Evolutionary conservation across 2,797 vertebrate species (phyloP).

Genomic region (Myiotriccus ornatus): DNA sequence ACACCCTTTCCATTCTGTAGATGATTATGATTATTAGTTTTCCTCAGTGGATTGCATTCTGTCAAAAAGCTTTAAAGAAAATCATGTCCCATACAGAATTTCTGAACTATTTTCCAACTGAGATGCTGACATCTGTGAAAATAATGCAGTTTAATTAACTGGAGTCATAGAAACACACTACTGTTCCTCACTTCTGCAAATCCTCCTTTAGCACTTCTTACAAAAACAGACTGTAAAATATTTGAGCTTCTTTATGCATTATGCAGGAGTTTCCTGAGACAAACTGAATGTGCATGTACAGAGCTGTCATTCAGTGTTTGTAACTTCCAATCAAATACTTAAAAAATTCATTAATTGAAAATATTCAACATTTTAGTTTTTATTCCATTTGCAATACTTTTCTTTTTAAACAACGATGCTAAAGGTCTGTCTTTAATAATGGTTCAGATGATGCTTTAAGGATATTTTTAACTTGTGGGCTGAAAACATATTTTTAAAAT

Average conservation of each 20-base stretch:
- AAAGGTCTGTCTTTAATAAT: neutral
- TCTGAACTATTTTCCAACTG: neutral
- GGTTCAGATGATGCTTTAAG: neutral
- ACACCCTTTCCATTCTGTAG: neutral
- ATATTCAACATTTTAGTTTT: neutral
- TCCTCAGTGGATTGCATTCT: neutral
- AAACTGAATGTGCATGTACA: neutral
- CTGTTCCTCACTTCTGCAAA: neutral
- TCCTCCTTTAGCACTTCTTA: neutral
- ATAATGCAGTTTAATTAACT: constrained; percentile 33
- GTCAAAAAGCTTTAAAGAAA: constrained; percentile 30
- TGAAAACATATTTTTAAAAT: constrained; percentile 27
- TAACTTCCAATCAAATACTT: neutral
- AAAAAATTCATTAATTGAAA: neutral
- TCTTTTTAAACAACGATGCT: neutral
- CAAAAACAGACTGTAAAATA: neutral
- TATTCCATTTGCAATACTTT: neutral
- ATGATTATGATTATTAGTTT: neutral
- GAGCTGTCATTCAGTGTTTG: neutral
- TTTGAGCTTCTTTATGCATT: constrained; percentile 13
- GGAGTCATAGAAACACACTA: neutral
- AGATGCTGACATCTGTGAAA: constrained; percentile 31
- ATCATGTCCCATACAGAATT: constrained; percentile 11
- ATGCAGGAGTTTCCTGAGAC: neutral
- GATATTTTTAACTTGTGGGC: neutral